Base-by-base conservation (phyloP, 2,888 invertebrate species). In the Amblyteles armatorius region DNA sequence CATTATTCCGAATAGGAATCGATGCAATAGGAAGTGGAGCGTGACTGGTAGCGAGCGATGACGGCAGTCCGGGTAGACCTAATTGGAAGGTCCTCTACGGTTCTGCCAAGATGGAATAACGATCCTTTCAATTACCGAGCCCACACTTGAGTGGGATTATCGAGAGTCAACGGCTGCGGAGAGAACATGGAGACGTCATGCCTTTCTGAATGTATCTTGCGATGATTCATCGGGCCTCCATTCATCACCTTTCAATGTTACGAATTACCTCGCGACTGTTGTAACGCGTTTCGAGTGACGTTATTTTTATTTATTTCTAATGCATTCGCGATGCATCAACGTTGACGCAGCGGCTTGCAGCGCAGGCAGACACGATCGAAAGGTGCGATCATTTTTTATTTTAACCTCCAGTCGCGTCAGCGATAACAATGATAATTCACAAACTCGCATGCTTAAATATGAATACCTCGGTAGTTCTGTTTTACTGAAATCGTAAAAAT, bases 31-130 rank as follows among this genome's bases (percentile, higher is more conserved):
- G 22, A 74, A 83, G 60, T 69, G 81, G 50, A 81, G 68, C 69
- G 60, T 79, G 79, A 83, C 69, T 69, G 73, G 74, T 74, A 65
- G 74, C 63, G 26, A 68, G 72, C 50, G 73, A 74, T 79, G 83
- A 83, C 74, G 60, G 63, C 48, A 63, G 48, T 48, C 44, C 63
- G 68, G 19, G 26, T 33, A 57, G 67, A 36, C 36, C 55, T 78
- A 67, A 82, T 78, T 72, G 77, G 72, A 55, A 82, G 63, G 63
- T 69, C 44, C 74, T 63, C 73, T 44, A 50, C 68, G 63, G 44
- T 69, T 22, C 69, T 65, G 65, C 11, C 65, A 48, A 13, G 55
- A 26, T 74, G 74, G 4, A 74, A 79, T 79, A 76, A 83, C 74
- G 71, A 79, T 79, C 68, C 65, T 36, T 79, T 68, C 71, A 79